Evolutionary conservation across 2,888 invertebrate species (phyloP).

Genomic region (Synanthedon andrenaeformis): DNA sequence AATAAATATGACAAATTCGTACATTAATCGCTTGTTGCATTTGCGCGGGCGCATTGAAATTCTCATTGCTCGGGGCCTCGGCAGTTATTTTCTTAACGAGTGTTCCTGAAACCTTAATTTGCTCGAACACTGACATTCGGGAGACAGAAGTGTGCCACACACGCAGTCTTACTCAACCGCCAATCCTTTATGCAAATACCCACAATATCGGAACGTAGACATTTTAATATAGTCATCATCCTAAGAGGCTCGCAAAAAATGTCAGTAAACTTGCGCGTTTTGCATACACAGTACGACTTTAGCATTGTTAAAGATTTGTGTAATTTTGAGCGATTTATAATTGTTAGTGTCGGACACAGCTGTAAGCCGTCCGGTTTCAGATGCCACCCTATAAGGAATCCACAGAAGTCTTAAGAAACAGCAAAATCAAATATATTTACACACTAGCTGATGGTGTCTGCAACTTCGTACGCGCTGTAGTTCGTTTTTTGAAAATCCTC

Average conservation of each 20-base stretch:
- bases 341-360: no score
- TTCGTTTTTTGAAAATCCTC: no score
- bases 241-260: constrained; percentile 7
- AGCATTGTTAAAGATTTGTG: no score
- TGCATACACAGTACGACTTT: no score
- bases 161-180: constrained; percentile 31
- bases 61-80: constrained; percentile 20
- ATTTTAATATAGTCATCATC: constrained; percentile 40
- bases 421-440: no score
- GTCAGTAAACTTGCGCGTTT: neutral
- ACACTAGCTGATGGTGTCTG: no score
- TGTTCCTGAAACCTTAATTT: constrained; percentile 51
- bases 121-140: constrained; percentile 23
- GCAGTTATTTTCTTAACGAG: constrained; percentile 30
- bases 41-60: constrained; percentile 17
- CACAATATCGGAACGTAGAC: constrained; percentile 30
- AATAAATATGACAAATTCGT: constrained; percentile 25
- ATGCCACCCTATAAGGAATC: no score
- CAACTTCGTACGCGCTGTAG: no score
- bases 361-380: no score
- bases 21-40: constrained; percentile 8
- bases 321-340: no score
- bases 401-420: no score
- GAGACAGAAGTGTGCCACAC: constrained; percentile 40
- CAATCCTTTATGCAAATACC: constrained; percentile 54